Evolutionary conservation across 2,888 invertebrate species (phyloP), one percentile per base, ranked within the genome.

Genomic region (Rhagonycha lutea): DNA sequence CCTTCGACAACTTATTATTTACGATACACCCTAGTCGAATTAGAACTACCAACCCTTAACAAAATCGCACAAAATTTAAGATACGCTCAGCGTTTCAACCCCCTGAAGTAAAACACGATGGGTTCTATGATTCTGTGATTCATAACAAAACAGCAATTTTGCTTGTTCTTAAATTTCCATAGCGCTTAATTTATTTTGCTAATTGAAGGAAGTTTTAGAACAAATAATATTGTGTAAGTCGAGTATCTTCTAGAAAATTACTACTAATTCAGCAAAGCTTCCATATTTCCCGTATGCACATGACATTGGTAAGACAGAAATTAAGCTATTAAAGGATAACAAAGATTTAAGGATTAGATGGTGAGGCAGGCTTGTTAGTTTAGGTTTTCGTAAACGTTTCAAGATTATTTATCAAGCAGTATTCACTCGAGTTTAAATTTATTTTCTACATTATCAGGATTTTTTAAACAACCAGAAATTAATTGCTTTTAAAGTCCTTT

Each of bases 41-140:
- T 61, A 60, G 72, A 68, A 72, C 68, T 72, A 72, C 61, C 68
- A 11, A 72, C 68, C 72, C 72, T 61, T 61, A 24, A 68, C 24
- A 14, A 61, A 68, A 68, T 61, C 68, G 68, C 29, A 29, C 68
- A 61, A 68, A 24, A 32, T 29, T 23, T 29, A 61, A n/a, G 23
- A 65, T 63, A 24, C 24, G 24, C 11, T 24, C 23, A 65, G 63
- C 24, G 7, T 65, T 65, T 65, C 63, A n/a, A 65, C 24, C 63
- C 63, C 63, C 63, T 9, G 24, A 26, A 24, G 63, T 47, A 47
- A 47, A 47, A n/a, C 47, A 47, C n/a, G 7, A 47, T 47, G 47
- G 47, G 47, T 7, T 47, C 47, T 47, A n/a, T 47, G 47, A 47
- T 47, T 47, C 47, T 47, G 47, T 47, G 47, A 47, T 47, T 47